Evolutionary conservation across 1,140 invertebrate genomes (phyloP).

Genomic region (Wasmannia auropunctata): DNA sequence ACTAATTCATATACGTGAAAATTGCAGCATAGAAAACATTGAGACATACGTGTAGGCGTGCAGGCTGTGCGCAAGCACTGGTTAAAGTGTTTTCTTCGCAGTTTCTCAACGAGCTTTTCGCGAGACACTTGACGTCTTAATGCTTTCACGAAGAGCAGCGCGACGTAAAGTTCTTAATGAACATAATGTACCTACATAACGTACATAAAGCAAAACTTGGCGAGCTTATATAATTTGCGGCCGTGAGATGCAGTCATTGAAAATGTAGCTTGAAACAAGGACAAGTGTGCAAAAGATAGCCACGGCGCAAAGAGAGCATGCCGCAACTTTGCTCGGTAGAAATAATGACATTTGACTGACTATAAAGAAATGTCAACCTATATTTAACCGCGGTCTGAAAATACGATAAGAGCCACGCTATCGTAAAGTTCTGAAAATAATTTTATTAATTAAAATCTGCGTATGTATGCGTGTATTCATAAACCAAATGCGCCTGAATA

Average conservation of each 20-base stretch:
- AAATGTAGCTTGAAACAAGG: not conserved
- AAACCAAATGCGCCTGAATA: not conserved
- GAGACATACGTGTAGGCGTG: not conserved
- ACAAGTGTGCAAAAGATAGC: not conserved
- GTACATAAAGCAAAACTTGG: not conserved
- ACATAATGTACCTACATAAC: not conserved
- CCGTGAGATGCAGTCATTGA: not conserved
- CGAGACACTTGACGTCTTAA: slow-evolving; percentile 38
- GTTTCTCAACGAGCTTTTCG: not conserved
- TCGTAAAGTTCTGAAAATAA: not conserved
- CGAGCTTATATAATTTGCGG: not conserved
- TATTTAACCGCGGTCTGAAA: not conserved
- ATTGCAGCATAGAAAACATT: not conserved
- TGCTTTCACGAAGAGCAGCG: slow-evolving; percentile 11
- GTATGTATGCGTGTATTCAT: not conserved
- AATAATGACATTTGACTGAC: slow-evolving; percentile 14
- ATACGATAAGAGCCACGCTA: not conserved
- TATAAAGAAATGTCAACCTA: not conserved
- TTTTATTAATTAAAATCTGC: not conserved
- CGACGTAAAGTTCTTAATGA: slow-evolving; percentile 21
- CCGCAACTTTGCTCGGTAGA: not conserved
- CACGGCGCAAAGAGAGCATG: not conserved
- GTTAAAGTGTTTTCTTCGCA: not conserved
- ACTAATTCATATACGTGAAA: not conserved
- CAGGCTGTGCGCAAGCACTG: not conserved